A percentile compares a stretch with the other conserved stretches of the same genome.
Evolutionary conservation across 1,140 invertebrate genomes (phyloP).

Genomic region (Anagrus nilaparvatae): DNA sequence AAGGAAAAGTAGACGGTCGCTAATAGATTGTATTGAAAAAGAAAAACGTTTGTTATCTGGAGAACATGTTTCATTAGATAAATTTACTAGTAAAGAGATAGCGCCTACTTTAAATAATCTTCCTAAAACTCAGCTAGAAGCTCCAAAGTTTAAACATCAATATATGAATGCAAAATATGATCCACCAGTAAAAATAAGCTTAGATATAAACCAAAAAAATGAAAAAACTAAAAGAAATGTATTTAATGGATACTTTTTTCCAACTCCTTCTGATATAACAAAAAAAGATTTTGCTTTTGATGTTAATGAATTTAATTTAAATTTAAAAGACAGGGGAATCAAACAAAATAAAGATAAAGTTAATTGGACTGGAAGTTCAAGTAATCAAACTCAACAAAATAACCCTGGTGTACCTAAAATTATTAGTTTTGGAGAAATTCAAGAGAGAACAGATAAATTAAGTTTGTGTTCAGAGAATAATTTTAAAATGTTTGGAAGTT

Average conservation of each 20-base stretch:
- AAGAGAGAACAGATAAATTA: slow-evolving; percentile 13
- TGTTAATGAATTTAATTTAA: too few species aligned
- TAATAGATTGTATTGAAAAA: slow-evolving; percentile 1
- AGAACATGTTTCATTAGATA: too few species aligned
- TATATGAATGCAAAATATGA: slow-evolving; percentile 15
- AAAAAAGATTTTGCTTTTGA: too few species aligned
- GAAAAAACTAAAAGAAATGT: slow-evolving; percentile 3
- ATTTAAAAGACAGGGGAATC: too few species aligned
- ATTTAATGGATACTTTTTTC: slow-evolving; percentile 1
- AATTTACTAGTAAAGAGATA: too few species aligned
- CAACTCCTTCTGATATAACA: slow-evolving; percentile 1
- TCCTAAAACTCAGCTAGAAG: too few species aligned
- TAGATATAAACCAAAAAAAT: slow-evolving; percentile 1
- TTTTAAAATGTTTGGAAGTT: slow-evolving; percentile 12
- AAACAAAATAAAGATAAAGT: too few species aligned
- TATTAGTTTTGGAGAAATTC: slow-evolving; percentile 11
- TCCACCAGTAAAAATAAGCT: slow-evolving; percentile 10
- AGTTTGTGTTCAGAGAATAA: slow-evolving; percentile 10
- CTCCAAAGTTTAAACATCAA: slow-evolving; percentile 14
- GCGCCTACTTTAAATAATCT: too few species aligned
- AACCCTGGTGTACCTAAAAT: slow-evolving; percentile 7
- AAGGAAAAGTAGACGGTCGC: slow-evolving; percentile 12
- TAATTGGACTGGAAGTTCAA: too few species aligned
- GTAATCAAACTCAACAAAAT: too few species aligned
- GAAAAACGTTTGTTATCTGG: slow-evolving; percentile 9